Conservation (phyloP, 2,888 invertebrate species). For the Subacronicta megacephala region DNA sequence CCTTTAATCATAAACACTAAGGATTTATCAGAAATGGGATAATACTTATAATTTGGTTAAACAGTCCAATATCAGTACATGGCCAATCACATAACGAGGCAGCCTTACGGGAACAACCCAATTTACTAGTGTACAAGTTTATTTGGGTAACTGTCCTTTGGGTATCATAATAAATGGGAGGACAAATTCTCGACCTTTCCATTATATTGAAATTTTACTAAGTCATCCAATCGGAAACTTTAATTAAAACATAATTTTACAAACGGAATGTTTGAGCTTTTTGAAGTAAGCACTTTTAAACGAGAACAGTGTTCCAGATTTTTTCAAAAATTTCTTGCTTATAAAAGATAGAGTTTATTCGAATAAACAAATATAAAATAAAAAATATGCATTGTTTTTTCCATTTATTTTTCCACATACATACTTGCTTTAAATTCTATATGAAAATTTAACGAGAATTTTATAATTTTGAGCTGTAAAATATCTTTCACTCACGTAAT, state of each 20-base stretch:
- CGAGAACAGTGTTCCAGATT: no score
- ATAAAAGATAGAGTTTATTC: neutral
- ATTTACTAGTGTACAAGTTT: conserved; percentile 86
- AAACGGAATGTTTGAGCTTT: conserved; percentile 1
- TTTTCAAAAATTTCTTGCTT: neutral
- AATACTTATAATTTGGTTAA: conserved; percentile 59
- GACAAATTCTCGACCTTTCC: conserved; percentile 79
- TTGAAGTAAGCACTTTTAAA: no score
- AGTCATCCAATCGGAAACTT: conserved; percentile 66
- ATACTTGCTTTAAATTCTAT: no score
- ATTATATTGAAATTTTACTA: conserved; percentile 79
- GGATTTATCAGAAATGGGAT: conserved; percentile 49
- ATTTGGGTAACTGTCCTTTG: conserved; percentile 82
- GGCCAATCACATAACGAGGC: conserved; percentile 81
- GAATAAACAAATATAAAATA: neutral
- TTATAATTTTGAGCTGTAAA: no score
- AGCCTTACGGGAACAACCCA: conserved; percentile 82
- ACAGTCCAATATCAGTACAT: conserved; percentile 67
- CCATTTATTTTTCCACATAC: no score
- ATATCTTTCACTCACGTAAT: no score
- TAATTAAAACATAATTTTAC: conserved; percentile 59
- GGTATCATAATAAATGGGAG: conserved; percentile 82
- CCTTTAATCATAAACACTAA: conserved; percentile 15
- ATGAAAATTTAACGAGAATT: no score
- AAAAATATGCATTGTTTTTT: no score